Conservation (phyloP, 2,797 vertebrate genomes). For the Emydoidea blandingii region DNA sequence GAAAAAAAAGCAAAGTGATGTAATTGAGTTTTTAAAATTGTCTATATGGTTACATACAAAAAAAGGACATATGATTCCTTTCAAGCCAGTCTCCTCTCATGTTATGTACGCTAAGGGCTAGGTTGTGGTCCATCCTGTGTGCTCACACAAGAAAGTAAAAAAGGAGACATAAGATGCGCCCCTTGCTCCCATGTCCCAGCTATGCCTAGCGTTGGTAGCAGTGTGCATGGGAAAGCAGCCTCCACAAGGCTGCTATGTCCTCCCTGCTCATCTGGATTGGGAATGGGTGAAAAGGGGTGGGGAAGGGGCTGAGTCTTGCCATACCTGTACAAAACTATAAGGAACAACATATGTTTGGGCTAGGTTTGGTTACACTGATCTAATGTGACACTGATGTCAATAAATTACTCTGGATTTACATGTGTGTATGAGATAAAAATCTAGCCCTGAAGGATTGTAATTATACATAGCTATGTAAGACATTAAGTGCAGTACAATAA, state of each 20-base stretch:
- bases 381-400: not conserved
- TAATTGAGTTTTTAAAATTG: conserved; percentile 1
- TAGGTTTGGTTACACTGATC: not conserved
- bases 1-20: conserved; percentile 17
- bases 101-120: not conserved
- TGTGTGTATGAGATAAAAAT: not conserved
- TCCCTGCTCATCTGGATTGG: not conserved
- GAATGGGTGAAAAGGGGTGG: not conserved
- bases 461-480: not conserved
- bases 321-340: not conserved
- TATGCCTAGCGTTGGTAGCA: not conserved
- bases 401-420: not conserved
- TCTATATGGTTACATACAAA: not conserved
- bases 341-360: not conserved
- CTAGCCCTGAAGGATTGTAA: not conserved
- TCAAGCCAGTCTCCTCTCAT: not conserved
- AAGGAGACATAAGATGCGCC: not conserved
- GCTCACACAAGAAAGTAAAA: not conserved
- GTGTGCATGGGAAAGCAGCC: not conserved
- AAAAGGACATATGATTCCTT: conserved; percentile 11
- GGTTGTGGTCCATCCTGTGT: not conserved
- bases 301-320: not conserved
- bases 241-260: not conserved
- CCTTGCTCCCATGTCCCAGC: not conserved
- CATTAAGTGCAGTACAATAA: not conserved